Base-by-base conservation (phyloP, 2,888 invertebrate genomes). In the Oligia fasciuncula region DNA sequence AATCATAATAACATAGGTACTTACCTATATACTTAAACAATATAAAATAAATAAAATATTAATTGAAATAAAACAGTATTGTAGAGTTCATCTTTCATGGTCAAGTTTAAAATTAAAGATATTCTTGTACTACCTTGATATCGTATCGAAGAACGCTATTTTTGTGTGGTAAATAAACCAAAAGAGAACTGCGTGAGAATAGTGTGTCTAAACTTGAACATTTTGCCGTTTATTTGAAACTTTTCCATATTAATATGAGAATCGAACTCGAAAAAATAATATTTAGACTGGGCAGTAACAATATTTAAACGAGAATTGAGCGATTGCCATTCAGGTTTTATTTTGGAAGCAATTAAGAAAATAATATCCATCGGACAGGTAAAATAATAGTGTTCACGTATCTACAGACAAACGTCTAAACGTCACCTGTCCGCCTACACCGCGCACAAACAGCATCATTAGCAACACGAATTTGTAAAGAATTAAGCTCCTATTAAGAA, bases 401-500 rank as follows among this genome's bases (percentile, higher is more conserved):
- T 9, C 0, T 70, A 63, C 14, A 69, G 72, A 68, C 46, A 72
- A 72, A 77, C 60, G 14, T 29, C 57, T 78, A 68, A 71, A 74
- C 66, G 35, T 83, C 54, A 77, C 57, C 51, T 84, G 74, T 87
- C 83, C 86, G 79, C 89, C 87, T 80, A 86, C 78, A 72, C 43
- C 4, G 23, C 43, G 14, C 51, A 70, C 76, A 76, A 80, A 62
- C 70, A 4, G 65, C 43, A 69, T 73, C 68, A 66, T 87, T 80
- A 67, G 13, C 5, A 67, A 68, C 49, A 76, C 43, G 49, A 78
- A 87, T 79, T 81, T 85, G 79, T 83, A 70, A 84, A 81, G 77
- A 65, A 83, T 76, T 77, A 81, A 77, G 76, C 51, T 83, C 77
- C 66, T 75, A 81, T 73, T 82, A 79, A 62, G 43, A 77, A 85